Evolutionary conservation across 2,113 vertebrate genomes (phyloP), one percentile per base, ranked within the genome.

Genomic region (Mystacornis crossleyi): DNA sequence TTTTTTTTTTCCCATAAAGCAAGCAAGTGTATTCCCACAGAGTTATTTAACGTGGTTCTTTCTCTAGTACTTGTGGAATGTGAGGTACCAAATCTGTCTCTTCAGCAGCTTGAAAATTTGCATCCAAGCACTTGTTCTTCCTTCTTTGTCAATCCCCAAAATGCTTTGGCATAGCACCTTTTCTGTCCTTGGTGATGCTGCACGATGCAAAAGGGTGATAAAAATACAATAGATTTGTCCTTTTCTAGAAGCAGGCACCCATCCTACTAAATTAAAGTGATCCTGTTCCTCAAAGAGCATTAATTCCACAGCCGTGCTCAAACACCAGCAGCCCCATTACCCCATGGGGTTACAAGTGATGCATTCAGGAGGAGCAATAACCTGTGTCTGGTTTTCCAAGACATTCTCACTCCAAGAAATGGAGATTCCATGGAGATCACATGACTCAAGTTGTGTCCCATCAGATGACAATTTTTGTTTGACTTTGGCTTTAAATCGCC

Each of bases 341-440:
- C 15, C 61, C 48, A 3, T 4, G 18, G 18, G 36, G 34, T 11
- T 61, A 14, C 0, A 2, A 11, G n/a, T 7, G 36, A 31, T 36
- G 5, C 6, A 25, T n/a, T 69, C 45, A 62, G 29, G 21, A 57
- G 26, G 9, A 58, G 5, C 15, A 70, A 12, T 36, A 71, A 36
- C 18, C 36, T 64, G 21, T 18, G 3, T 29, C 33, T 91, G 69
- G 18, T 8, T 89, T 71, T 67, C 31, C 36, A 89, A 33, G n/a
- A 3, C 17, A 28, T 57, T 91, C 13, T 58, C 58, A 62, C 60
- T n/a, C 38, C 31, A 9, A 58, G 26, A 73, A 81, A 54, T 10
- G 12, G 40, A 51, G 14, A 45, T 55, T 40, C 40, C 29, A 57
- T 3, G 14, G 29, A 12, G 33, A 51, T 36, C 14, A 29, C 12